These are phyloP conservation scores for Psococerastis gibbosa DNA, from an alignment of 2,888 invertebrate genomes.

Conservation along the genomic window DNA sequence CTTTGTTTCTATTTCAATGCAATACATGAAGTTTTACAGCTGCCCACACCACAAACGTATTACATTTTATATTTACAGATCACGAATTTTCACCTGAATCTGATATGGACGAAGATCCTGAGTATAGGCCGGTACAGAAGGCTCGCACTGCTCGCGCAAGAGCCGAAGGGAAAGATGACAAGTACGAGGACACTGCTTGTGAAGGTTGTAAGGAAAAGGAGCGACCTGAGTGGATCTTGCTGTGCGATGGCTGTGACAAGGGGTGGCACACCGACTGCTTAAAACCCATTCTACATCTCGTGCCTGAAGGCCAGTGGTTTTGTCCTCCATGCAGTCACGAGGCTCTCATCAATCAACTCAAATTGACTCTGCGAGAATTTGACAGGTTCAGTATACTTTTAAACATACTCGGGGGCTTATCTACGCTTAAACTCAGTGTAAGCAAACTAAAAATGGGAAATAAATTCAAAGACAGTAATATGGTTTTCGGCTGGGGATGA, in stretches of 20 bases:
- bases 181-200: slow-evolving; percentile 57
- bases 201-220: slow-evolving; percentile 77
- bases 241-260: slow-evolving; percentile 88
- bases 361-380: slow-evolving; percentile 51
- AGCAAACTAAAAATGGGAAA: too few species aligned
- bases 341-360: slow-evolving; percentile 48
- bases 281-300: slow-evolving; percentile 74
- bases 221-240: slow-evolving; percentile 91
- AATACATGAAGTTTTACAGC: too few species aligned
- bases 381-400: slow-evolving; percentile 34
- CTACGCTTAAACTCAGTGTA: too few species aligned
- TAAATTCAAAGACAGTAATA: too few species aligned
- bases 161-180: slow-evolving; percentile 24
- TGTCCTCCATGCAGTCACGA: slow-evolving; percentile 94
- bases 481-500: too few species aligned
- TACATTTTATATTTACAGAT: slow-evolving; percentile 27
- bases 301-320: slow-evolving; percentile 96
- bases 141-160: slow-evolving; percentile 57
- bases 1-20: too few species aligned
- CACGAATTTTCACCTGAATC: slow-evolving; percentile 89
- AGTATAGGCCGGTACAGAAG: slow-evolving; percentile 50
- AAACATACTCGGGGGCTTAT: too few species aligned
- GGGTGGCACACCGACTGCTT: slow-evolving; percentile 98
- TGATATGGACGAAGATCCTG: slow-evolving; percentile 51
- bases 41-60: too few species aligned